Evolutionary conservation across 2,888 invertebrate genomes (phyloP).

Genomic region (Scelioninae gen. 1): DNA sequence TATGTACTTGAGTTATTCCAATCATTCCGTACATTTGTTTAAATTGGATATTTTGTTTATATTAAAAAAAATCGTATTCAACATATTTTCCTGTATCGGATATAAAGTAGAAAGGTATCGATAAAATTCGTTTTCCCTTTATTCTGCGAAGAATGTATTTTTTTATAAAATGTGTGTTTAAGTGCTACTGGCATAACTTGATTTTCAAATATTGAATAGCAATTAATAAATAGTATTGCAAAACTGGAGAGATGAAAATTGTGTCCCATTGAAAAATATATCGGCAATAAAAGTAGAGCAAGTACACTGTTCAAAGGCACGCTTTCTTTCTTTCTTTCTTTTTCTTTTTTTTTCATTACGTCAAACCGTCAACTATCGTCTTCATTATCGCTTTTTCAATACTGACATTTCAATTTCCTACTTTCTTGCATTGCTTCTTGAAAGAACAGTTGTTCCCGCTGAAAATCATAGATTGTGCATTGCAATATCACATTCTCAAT

Average conservation of each 20-base stretch:
- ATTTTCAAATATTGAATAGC: conserved; percentile 1
- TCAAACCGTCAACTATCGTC: conserved; percentile 43
- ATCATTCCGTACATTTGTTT: no score
- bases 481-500: conserved; percentile 13
- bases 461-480: conserved; percentile 8
- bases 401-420: conserved; percentile 52
- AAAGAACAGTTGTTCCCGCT: conserved; percentile 26
- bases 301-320: conserved; percentile 22
- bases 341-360: conserved; percentile 34
- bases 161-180: no score
- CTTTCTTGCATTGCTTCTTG: conserved; percentile 29
- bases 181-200: no score
- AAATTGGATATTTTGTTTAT: no score
- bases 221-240: conserved; percentile 1
- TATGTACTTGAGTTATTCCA: no score
- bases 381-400: conserved; percentile 50
- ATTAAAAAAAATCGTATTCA: no score
- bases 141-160: no score
- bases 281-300: conserved; percentile 25
- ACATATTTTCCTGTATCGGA: no score
- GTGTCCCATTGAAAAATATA: conserved; percentile 1
- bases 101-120: no score
- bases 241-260: background rate
- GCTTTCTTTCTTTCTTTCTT: background rate
- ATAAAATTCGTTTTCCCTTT: no score